Evolutionary conservation across 2,797 vertebrate genomes (phyloP), one percentile per base, ranked within the genome.

Genomic region (Cichlasoma orientale): DNA sequence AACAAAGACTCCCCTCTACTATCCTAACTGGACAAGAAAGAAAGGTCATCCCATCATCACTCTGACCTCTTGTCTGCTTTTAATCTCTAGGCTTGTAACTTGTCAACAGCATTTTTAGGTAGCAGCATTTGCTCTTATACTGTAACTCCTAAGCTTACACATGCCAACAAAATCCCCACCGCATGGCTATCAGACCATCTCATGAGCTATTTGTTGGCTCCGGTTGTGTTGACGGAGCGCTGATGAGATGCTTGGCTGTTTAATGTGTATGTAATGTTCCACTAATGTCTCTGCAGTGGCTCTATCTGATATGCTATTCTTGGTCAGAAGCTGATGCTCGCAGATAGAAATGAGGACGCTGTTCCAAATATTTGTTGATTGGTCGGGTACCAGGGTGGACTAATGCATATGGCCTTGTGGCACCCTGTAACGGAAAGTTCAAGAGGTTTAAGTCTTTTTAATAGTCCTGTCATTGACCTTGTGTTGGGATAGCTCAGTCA

Each of bases 261-360:
- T 90, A 89, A 92, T 93, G 89, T 82, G 82, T 75, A 86, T 86
- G 88, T 92, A 90, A 92, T 92, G 89, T 91, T 88, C 89, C 86
- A 74, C 91, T 93, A 93, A 93, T 93, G 90, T 91, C 86, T 83
- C 83, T n/a, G 80, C 87, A 23, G 56, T 77, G 27, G 81, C 77
- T 82, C 89, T 91, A 93, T 94, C 93, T 89, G 91, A 92, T 90
- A 61, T 71, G 79, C 92, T 94, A 93, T 94, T 94, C 81, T 82
- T 82, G 87, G 88, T 82, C 19, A 6, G 36, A 13, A 72, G 69
- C 75, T 92, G 88, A 91, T 82, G 84, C 88, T 83, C 0, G 5
- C 63, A 75, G 75, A 86, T 68, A 61, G 77, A 85, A 72, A 85
- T 59, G 87, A 86, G 86, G 79, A 87, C 83, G 78, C 41, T 23